phyloP scores from a whole-genome alignment of 2,797 vertebrate genomes.

The Manis pentadactyla region DNA sequence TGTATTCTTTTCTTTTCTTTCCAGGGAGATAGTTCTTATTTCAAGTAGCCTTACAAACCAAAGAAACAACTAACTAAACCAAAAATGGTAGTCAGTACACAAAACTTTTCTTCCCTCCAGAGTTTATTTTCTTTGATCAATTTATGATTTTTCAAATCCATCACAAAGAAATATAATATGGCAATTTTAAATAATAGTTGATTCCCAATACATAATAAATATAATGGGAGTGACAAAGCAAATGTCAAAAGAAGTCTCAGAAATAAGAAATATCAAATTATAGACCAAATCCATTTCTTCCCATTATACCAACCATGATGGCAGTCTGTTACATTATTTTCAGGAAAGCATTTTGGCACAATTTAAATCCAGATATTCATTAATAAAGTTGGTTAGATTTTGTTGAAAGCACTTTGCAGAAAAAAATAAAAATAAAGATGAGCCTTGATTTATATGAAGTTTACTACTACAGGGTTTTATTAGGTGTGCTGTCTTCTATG shows the following conservation, averaged over 20 bases:
- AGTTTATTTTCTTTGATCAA: background rate
- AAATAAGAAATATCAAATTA: background rate
- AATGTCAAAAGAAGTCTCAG: background rate
- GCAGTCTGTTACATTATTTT: background rate
- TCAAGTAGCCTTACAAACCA: background rate
- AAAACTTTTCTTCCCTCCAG: background rate
- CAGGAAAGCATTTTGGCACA: background rate
- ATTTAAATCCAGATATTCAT: background rate
- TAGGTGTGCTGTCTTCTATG: background rate
- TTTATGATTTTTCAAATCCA: background rate
- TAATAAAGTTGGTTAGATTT: background rate
- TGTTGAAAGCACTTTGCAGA: background rate
- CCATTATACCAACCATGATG: background rate
- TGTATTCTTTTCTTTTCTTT: background rate
- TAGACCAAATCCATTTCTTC: background rate
- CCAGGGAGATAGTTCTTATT: background rate
- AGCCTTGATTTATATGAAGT: background rate
- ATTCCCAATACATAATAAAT: background rate
- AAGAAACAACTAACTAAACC: background rate
- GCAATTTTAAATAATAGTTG: background rate
- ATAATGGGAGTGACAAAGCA: background rate
- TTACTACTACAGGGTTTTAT: background rate
- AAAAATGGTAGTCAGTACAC: background rate
- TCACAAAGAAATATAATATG: background rate
- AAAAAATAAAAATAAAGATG: background rate